phyloP scores from a whole-genome alignment of 2,797 vertebrate genomes.

The Cercopithecus hamlyni region DNA sequence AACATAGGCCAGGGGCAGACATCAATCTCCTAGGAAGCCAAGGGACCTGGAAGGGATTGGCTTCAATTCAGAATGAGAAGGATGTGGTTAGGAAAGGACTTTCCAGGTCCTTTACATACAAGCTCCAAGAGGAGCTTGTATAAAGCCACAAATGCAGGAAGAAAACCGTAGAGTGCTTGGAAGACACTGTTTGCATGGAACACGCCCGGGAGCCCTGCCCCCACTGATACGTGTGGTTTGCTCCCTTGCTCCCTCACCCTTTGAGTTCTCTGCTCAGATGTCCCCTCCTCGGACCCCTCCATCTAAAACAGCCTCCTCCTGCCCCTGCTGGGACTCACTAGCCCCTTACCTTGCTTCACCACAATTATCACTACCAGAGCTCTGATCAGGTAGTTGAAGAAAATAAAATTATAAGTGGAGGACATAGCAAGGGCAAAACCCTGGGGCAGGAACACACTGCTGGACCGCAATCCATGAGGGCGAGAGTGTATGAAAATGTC shows the following conservation, averaged over 20 bases:
- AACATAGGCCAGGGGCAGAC: background rate
- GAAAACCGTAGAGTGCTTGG: rapidly evolving
- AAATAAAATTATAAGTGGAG: background rate
- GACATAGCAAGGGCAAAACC: background rate
- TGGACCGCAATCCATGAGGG: background rate
- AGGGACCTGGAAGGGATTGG: background rate
- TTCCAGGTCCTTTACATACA: too few relatives aligned
- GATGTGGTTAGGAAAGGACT: background rate
- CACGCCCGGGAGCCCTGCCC: rapidly evolving
- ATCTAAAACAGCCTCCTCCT: background rate
- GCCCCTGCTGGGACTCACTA: background rate
- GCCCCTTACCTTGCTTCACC: background rate
- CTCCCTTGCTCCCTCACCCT: background rate
- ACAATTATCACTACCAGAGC: background rate
- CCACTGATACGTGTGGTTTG: too few relatives aligned
- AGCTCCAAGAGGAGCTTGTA: background rate
- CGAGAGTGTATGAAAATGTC: background rate
- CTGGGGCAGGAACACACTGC: background rate
- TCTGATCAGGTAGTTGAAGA: background rate
- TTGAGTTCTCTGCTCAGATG: background rate
- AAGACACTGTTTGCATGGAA: background rate
- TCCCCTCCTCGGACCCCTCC: background rate
- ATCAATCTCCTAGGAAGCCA: background rate
- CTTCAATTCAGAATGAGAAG: background rate
- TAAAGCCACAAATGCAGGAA: background rate